Percentiles rank a stretch among this genome's conserved stretches.
phyloP scores from a whole-genome alignment of 2,888 invertebrate species.

The Girardia tigrina region DNA sequence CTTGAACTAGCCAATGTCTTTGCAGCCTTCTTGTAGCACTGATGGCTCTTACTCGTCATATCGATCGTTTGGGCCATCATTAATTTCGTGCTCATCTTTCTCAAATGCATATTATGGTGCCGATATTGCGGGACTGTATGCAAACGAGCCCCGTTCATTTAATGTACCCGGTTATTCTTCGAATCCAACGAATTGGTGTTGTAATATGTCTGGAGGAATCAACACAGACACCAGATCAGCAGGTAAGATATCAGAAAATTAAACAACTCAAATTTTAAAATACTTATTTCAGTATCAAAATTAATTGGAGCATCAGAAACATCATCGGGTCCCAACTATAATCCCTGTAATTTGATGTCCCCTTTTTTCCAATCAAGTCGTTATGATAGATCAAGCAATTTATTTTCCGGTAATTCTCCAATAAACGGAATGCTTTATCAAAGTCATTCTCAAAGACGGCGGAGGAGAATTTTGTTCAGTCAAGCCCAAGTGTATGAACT shows the following conservation, averaged over 20 bases:
- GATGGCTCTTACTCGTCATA: constrained; percentile 19
- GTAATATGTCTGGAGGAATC: constrained; percentile 7
- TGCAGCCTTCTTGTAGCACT: constrained; percentile 20
- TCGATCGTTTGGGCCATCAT: constrained; percentile 11
- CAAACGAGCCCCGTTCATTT: neutral
- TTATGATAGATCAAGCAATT: neutral
- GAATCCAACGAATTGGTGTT: constrained; percentile 6
- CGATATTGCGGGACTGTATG: constrained; percentile 2
- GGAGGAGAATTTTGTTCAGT: constrained; percentile 84
- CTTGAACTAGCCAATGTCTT: constrained; percentile 23
- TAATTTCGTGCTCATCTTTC: constrained; percentile 1
- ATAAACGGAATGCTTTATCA: constrained; percentile 18
- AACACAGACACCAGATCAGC: constrained; percentile 13
- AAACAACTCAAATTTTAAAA: neutral
- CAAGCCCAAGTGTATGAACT: constrained; percentile 95
- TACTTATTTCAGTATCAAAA: neutral
- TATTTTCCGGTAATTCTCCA: constrained; percentile 3
- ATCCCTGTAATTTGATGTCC: constrained; percentile 19
- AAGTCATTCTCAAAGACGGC: constrained; percentile 60
- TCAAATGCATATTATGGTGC: constrained; percentile 13
- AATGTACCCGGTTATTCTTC: constrained; percentile 2
- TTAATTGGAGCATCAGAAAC: neutral
- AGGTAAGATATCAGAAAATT: constrained; percentile 1
- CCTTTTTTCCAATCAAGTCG: constrained; percentile 16
- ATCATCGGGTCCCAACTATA: neutral